A percentile compares a stretch with the other conserved stretches of the same genome.
phyloP scores from a whole-genome alignment of 2,888 invertebrate genomes.

The Koerneria pararmatus region DNA sequence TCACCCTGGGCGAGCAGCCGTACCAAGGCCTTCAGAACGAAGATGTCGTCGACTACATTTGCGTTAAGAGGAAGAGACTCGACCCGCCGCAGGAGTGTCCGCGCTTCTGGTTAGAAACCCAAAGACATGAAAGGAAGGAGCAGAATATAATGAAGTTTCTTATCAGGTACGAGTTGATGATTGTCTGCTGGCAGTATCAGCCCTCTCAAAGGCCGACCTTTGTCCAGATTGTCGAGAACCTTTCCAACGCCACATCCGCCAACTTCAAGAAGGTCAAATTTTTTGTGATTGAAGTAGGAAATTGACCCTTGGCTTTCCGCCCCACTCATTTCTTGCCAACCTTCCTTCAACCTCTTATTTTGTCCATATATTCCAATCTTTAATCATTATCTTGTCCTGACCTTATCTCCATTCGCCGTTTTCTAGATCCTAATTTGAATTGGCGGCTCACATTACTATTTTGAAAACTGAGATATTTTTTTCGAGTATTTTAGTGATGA shows the following conservation, averaged over 20 bases:
- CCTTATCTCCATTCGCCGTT: no score
- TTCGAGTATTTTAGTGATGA: no score
- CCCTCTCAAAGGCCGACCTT: conserved; percentile 79
- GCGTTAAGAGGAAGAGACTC: conserved; percentile 69
- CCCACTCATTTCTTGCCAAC: no score
- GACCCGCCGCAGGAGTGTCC: conserved; percentile 92
- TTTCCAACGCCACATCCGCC: conserved; percentile 23
- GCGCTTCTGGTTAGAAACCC: conserved; percentile 70
- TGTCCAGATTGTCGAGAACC: conserved; percentile 49
- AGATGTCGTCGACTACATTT: conserved; percentile 62
- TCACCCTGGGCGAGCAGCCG: conserved; percentile 92
- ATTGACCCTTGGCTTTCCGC: no score
- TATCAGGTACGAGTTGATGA: conserved; percentile 77
- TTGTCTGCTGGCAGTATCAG: conserved; percentile 83
- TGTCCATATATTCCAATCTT: no score
- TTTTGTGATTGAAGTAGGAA: no score
- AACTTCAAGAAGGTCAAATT: conserved; percentile 23
- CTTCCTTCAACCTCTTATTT: no score
- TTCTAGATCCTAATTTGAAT: no score
- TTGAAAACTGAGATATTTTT: no score
- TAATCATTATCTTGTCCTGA: no score
- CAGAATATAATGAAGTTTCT: conserved; percentile 11
- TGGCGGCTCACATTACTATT: no score
- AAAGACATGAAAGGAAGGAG: conserved; percentile 22
- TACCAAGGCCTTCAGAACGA: conserved; percentile 85